Base-by-base conservation (phyloP, 2,797 vertebrate species). In the Lepilemur septentrionalis region DNA sequence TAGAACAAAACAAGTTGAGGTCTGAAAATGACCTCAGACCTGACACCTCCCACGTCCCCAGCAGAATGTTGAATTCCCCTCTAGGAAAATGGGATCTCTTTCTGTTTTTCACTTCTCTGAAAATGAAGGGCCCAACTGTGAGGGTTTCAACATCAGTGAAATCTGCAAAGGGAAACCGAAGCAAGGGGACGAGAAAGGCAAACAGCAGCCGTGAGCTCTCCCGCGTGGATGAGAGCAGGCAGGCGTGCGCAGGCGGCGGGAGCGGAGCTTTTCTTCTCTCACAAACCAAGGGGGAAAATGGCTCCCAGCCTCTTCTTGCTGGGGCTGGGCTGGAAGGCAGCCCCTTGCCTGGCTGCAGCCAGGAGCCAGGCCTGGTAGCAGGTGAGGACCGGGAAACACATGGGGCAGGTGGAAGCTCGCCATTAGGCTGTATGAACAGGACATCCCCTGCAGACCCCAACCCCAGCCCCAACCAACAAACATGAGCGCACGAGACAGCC, bases 81-180 rank as follows among this genome's bases (percentile, higher is more conserved):
- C 35, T 28, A 91, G 70, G 81, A 93, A 97, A 94, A 86, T 8
- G 52, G 6, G 10, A 70, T 30, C 59, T 50, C 78, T 82, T 87
- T 87, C 67, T 2, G 2, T 23, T 59, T 94, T 81, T 95, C 75
- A 86, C 79, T 78, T 91, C 70, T 96, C 93, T 80, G 93, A 89
- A 90, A 82, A 79, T 48, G 69, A 76, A 78, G 15, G 63, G 46
- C 41, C 18, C 38, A 18, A 12, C 41, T 38, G 41, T 55, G 43
- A 86, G 43, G 30, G 63, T 46, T 90, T 94, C 81, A 84, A 20
- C 86, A 94, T 76, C 76, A 82, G n/a, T 46, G 85, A 72, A 91
- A 82, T 84, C 82, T 92, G 89, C 82, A 85, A 95, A 72, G 0
- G 32, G 87, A 86, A 81, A 78, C 28, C 12, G 41, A 84, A 79